phyloP scores from a whole-genome alignment of 2,113 vertebrate species.

The Onychorhynchus coronatus region DNA sequence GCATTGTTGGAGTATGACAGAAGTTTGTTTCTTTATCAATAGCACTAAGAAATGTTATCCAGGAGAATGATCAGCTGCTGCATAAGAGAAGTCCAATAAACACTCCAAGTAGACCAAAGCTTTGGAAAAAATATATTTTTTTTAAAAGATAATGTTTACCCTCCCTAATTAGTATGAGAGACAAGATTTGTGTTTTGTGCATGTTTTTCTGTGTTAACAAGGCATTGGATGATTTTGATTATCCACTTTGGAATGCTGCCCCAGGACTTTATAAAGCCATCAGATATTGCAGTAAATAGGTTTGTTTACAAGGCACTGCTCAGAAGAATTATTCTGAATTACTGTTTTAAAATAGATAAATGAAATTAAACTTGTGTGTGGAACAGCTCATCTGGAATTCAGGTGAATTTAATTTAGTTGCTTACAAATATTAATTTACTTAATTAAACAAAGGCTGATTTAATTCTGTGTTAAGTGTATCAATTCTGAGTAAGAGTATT shows the following conservation, averaged over 20 bases:
- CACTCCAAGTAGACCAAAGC: neutral
- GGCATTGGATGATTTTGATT: neutral
- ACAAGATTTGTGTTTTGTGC: neutral
- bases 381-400: slow-evolving; percentile 21
- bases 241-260: neutral
- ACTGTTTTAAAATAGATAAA: slow-evolving; percentile 26
- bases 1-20: accelerated
- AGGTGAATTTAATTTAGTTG: slow-evolving; percentile 22
- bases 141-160: neutral
- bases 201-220: neutral
- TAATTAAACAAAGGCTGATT: slow-evolving; percentile 16
- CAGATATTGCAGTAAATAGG: neutral
- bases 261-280: neutral
- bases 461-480: neutral
- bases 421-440: slow-evolving; percentile 47
- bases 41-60: neutral
- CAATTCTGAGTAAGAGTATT: neutral
- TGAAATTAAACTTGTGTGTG: neutral
- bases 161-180: neutral
- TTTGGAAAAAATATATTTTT: neutral
- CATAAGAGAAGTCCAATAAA: neutral
- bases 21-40: neutral
- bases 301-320: neutral
- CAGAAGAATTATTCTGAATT: slow-evolving; percentile 4
- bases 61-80: neutral